Evolutionary conservation across 2,797 vertebrate species (phyloP), one percentile per base, ranked within the genome.

Genomic region (Sebastes nivosus): DNA sequence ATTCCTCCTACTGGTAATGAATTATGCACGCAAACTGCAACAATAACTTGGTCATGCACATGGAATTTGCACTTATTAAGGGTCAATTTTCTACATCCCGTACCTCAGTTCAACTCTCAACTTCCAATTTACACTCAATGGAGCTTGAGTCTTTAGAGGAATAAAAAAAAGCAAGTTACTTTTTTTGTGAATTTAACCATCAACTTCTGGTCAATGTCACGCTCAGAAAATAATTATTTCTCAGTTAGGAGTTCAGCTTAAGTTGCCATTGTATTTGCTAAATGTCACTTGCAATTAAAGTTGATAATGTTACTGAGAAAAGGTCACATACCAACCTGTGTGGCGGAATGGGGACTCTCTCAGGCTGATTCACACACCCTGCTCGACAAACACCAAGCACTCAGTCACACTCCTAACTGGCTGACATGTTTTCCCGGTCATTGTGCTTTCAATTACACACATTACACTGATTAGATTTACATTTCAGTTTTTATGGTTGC

Each of bases 261-360:
- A 92, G 90, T 84, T 88, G 92, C 75, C 93, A 86, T 93, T 92
- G 94, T 96, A 93, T 95, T 95, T 92, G 88, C 81, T 93, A 95
- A 96, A 96, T 96, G 95, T 96, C 95, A 96, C 92, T 94, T 80
- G 93, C 93, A 96, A 96, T 96, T 96, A 95, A 95, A 94, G 90
- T 86, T 94, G 94, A 95, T 95, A 95, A 94, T 95, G 92, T 91
- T 94, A 92, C 89, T 46, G 77, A 63, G 93, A 91, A 95, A 96
- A 96, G 96, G 96, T 96, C 95, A 95, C 77, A 79, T 42, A 57
- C 74, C 89, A 90, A 93, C 91, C 91, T 90, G 88, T 73, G 86
- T 24, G 89, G 79, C 58, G 42, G 80, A 87, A 67, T 12, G 55
- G 72, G 85, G 86, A 50, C 46, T 20, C 86, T 87, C 88, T 84